Percentiles rank a stretch among this genome's conserved stretches.
These are phyloP conservation scores for Sitta europaea DNA, from an alignment of 2,113 vertebrate species.

Conservation along the genomic window DNA sequence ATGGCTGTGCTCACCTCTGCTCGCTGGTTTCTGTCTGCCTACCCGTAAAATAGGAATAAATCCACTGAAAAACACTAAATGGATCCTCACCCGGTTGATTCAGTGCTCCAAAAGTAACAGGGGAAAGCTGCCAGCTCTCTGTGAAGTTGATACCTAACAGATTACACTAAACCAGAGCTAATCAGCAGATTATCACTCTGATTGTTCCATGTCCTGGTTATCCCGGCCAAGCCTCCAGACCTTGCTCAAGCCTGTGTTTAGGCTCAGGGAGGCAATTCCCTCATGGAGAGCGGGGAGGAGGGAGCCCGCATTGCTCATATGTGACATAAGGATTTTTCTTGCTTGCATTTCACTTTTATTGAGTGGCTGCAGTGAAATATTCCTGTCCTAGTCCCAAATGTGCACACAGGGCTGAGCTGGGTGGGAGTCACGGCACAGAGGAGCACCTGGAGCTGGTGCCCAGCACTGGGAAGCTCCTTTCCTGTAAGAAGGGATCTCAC, in stretches of 20 bases:
- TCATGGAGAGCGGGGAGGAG: neutral
- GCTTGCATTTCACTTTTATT: neutral
- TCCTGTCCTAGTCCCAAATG: neutral
- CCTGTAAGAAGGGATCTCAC: neutral
- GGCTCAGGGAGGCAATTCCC: neutral
- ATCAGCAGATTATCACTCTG: constrained; percentile 13
- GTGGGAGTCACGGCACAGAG: fast-evolving
- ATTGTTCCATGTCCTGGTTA: neutral
- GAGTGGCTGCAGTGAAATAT: neutral
- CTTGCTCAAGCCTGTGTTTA: neutral
- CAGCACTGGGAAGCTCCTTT: neutral
- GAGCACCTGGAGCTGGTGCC: fast-evolving
- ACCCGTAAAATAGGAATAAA: neutral
- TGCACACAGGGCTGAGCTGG: neutral
- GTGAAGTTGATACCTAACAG: neutral
- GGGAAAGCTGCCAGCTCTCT: neutral
- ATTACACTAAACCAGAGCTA: neutral
- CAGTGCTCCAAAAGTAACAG: neutral
- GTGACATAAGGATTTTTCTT: neutral
- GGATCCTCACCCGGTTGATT: neutral
- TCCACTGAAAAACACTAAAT: neutral
- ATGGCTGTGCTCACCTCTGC: neutral
- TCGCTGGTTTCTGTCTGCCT: neutral
- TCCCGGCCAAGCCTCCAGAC: neutral
- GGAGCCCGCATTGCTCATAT: neutral